Conservation (phyloP, 1,140 invertebrate species). For the Subanguina moxae region DNA sequence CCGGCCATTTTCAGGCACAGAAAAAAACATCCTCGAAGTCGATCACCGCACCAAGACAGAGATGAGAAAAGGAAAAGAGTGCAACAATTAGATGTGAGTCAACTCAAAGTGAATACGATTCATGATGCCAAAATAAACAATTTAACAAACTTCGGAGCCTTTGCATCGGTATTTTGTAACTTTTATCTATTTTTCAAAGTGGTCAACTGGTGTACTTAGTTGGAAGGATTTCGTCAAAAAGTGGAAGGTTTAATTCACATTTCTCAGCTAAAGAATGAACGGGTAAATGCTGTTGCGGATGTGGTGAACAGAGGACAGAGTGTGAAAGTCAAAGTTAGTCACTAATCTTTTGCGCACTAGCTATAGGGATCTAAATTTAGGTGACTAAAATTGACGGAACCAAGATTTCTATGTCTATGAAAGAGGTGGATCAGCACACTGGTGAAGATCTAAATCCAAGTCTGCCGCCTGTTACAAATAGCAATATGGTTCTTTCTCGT, state of each 20-base stretch:
- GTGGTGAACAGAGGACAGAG: constrained; percentile 80
- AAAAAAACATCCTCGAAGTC: not conserved
- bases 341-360: constrained; percentile 59
- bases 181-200: no score
- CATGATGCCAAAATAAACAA: constrained; percentile 90
- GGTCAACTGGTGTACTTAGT: constrained; percentile 44
- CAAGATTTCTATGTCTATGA: constrained; percentile 89
- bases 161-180: constrained; percentile 70
- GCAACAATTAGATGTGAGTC: constrained; percentile 53
- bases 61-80: not conserved
- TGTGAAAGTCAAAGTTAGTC: constrained; percentile 74
- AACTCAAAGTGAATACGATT: constrained; percentile 68
- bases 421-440: constrained; percentile 88
- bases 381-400: constrained; percentile 75
- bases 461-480: constrained; percentile 59
- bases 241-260: constrained; percentile 97
- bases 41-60: not conserved
- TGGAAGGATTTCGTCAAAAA: constrained; percentile 78
- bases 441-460: constrained; percentile 89
- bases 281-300: constrained; percentile 88
- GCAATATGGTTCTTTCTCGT: constrained; percentile 35
- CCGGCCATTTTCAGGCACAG: no score
- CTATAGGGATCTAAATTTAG: constrained; percentile 59
- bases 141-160: constrained; percentile 93
- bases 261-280: constrained; percentile 82